phyloP scores from a whole-genome alignment of 1,140 invertebrate species.

The Mactra quadrangularis region DNA sequence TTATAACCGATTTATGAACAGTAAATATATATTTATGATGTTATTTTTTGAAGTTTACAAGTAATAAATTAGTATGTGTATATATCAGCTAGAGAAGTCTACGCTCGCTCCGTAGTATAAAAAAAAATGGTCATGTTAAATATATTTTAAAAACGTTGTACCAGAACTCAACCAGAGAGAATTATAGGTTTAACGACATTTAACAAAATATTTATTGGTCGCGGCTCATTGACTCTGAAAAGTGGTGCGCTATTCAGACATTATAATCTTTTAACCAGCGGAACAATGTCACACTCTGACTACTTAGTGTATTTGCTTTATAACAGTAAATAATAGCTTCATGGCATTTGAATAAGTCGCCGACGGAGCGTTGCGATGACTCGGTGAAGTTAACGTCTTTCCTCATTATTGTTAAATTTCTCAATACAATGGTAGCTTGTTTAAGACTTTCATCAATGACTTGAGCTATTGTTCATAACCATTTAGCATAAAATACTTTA shows the following conservation, averaged over 20 bases:
- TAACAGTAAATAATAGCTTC: conserved; percentile 41
- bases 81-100: too few species aligned
- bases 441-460: conserved; percentile 50
- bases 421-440: conserved; percentile 30
- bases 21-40: too few species aligned
- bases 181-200: conserved; percentile 2
- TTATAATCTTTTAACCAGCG: conserved; percentile 34
- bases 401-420: conserved; percentile 27
- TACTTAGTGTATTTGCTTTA: conserved; percentile 50
- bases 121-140: too few species aligned
- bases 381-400: conserved; percentile 27
- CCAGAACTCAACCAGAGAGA: not conserved
- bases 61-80: too few species aligned
- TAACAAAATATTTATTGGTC: conserved; percentile 23
- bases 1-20: too few species aligned
- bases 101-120: too few species aligned
- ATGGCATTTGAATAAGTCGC: conserved; percentile 18
- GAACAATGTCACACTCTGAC: conserved; percentile 47
- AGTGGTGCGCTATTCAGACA: not conserved
- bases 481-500: conserved; percentile 18
- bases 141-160: too few species aligned
- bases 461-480: conserved; percentile 17
- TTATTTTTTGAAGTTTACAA: too few species aligned
- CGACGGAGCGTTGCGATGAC: conserved; percentile 31
- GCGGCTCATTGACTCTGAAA: conserved; percentile 13